Base-by-base conservation (phyloP, 2,888 invertebrate genomes). In the Harpalus rufipes region DNA sequence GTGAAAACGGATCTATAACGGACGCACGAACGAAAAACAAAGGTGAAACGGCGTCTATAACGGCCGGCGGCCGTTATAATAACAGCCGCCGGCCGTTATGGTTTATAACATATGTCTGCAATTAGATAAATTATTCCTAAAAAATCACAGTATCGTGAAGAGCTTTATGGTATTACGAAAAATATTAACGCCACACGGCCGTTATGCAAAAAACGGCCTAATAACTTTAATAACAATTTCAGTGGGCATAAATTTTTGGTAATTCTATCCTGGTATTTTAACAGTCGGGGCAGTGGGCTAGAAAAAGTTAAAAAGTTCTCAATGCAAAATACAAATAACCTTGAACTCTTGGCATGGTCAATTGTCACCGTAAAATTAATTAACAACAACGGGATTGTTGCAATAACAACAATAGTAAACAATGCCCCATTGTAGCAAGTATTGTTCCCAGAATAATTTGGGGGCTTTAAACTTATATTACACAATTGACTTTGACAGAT, bases 331-430 rank as follows among this genome's bases (percentile, higher is more conserved):
- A 68, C 58, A 58, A 84, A 84, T 84, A 84, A 78, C 84, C 84
- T 84, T 84, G 84, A 84, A 84, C 84, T 84, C 78, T 85, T 86
- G 78, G 86, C 85, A 85, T 83, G 59, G 72, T 72, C 68, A 68
- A 81, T 68, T 81, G 81, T 81, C 81, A 81, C 12, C 63, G 72
- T 63, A 21, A 81, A 80, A 65, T 16, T 83, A 83, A 83, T 76
- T 76, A 59, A 76, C 59, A 74, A 82, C 44, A 44, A 81, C 68
- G 68, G 14, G 8, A 74, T 74, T 68, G 82, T 72, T 59, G 41
- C 32, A 72, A 51, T 25, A 58, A 72, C 82, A 72, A 81, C 41
- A 81, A 65, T 21, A n/a, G 58, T 81, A 81, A 81, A 81, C 81
- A 82, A 72, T 58, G 59, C 10, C 12, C 14, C 58, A 58, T 82